Conservation (phyloP, 2,888 invertebrate genomes). For the Drosophila meridionalis region DNA sequence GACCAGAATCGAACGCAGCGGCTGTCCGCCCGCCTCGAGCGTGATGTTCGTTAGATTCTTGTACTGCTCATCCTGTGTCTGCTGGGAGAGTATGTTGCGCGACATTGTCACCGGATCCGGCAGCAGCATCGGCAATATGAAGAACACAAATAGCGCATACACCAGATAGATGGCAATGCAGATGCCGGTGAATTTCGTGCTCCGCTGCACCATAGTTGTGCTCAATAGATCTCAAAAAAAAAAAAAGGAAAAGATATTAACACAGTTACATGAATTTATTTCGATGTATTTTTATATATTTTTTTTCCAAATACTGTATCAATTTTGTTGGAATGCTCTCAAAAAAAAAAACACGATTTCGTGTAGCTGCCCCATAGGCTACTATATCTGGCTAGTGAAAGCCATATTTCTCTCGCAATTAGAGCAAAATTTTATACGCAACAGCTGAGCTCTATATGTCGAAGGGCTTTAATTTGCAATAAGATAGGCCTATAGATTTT, state of each 20-base stretch:
- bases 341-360: background rate
- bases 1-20: slow-evolving; percentile 59
- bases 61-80: slow-evolving; percentile 15
- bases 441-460: background rate
- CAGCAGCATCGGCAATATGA: slow-evolving; percentile 60
- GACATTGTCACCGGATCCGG: slow-evolving; percentile 58
- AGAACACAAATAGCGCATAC: slow-evolving; percentile 55
- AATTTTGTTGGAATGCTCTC: slow-evolving; percentile 2
- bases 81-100: slow-evolving; percentile 25
- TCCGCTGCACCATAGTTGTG: slow-evolving; percentile 46
- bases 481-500: background rate
- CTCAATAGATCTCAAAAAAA: too few relatives aligned
- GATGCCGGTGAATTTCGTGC: slow-evolving; percentile 53
- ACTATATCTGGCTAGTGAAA: background rate
- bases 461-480: background rate
- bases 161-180: slow-evolving; percentile 57
- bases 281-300: background rate
- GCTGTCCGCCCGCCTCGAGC: slow-evolving; percentile 50
- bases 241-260: background rate
- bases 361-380: background rate
- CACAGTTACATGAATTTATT: slow-evolving; percentile 6
- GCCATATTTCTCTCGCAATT: background rate
- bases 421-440: background rate
- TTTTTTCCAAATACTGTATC: slow-evolving; percentile 3
- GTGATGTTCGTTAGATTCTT: slow-evolving; percentile 48